Conservation (phyloP, 1,140 invertebrate species). For the Tetramorium parvispinum region DNA sequence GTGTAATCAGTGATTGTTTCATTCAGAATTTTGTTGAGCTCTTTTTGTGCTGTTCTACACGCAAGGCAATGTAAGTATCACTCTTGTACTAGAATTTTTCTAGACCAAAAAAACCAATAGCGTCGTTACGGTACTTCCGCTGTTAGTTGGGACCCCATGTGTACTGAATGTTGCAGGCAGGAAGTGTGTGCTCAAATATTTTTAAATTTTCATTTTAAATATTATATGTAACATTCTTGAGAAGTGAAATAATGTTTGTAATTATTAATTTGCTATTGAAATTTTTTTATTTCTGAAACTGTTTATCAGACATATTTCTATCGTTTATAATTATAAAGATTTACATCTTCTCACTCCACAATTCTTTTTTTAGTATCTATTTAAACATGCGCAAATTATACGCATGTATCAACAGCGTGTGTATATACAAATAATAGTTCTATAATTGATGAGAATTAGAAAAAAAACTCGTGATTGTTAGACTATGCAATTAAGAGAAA, state of each 20-base stretch:
- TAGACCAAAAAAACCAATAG: too few relatives aligned
- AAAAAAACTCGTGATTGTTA: conserved; percentile 1
- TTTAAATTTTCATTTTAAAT: neutral
- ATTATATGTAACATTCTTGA: neutral
- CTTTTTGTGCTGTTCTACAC: too few relatives aligned
- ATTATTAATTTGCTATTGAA: neutral
- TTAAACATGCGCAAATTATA: neutral
- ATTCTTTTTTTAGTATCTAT: neutral
- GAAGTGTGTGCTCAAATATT: too few relatives aligned
- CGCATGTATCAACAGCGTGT: neutral
- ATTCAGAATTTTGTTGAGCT: too few relatives aligned
- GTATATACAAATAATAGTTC: neutral
- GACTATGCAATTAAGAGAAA: conserved; percentile 5
- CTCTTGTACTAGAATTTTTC: too few relatives aligned
- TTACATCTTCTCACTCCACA: neutral
- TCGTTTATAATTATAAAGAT: neutral
- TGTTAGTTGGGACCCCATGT: too few relatives aligned
- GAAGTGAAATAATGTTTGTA: neutral
- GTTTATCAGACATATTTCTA: neutral
- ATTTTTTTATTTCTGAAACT: neutral
- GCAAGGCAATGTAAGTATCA: too few relatives aligned
- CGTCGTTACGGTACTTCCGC: too few relatives aligned
- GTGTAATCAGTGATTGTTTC: too few relatives aligned
- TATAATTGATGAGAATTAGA: neutral
- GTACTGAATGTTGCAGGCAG: too few relatives aligned